A percentile compares a stretch with the other conserved stretches of the same genome.
phyloP scores from a whole-genome alignment of 2,888 invertebrate species.

The Empis livida region DNA sequence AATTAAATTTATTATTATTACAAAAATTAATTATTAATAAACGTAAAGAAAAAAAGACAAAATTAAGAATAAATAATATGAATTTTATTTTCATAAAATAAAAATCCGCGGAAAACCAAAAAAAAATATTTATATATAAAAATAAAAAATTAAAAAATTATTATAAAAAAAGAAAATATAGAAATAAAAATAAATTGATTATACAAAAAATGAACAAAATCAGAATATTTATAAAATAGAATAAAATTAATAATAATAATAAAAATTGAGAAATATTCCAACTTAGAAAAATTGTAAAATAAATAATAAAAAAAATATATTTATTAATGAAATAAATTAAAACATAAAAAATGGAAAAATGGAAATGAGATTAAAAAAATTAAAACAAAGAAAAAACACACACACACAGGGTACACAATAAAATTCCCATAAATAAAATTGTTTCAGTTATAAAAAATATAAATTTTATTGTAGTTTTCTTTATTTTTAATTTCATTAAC shows the following conservation, averaged over 20 bases:
- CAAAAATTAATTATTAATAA: too few species aligned
- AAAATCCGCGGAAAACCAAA: not conserved
- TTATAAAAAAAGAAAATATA: not conserved
- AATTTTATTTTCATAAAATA: not conserved
- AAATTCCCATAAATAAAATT: too few species aligned
- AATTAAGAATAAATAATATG: not conserved
- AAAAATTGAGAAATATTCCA: not conserved
- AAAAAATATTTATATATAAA: not conserved
- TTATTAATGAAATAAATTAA: not conserved
- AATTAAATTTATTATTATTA: too few species aligned
- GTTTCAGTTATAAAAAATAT: too few species aligned
- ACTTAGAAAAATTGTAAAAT: not conserved
- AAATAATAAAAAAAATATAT: not conserved
- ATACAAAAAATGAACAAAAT: not conserved
- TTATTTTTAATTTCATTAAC: too few species aligned
- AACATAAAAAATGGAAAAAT: not conserved
- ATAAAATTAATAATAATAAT: not conserved
- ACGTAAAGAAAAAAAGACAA: not conserved
- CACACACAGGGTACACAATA: too few species aligned
- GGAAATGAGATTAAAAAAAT: not conserved
- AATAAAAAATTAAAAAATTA: not conserved
- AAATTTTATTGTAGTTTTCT: too few species aligned
- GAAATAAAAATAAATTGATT: not conserved
- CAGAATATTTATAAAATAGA: too few species aligned
- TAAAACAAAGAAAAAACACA: too few species aligned